phyloP scores from a whole-genome alignment of 2,113 vertebrate species.

The Trematomus loennbergii region DNA sequence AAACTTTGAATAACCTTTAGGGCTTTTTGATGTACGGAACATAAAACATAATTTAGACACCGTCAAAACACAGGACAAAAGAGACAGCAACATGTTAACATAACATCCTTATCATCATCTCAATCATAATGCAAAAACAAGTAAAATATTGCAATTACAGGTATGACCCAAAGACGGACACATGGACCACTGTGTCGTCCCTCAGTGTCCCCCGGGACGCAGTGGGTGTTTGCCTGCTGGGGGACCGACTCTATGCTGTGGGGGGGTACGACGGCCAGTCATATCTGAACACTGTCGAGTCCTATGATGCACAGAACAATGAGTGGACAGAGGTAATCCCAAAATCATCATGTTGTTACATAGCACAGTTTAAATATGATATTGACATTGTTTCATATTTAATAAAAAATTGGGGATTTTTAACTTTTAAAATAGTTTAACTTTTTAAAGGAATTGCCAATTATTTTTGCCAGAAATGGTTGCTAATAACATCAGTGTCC shows the following conservation, averaged over 20 bases:
- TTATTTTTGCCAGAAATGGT: slow-evolving; percentile 19
- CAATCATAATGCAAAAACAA: background rate
- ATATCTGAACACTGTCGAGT: slow-evolving; percentile 94
- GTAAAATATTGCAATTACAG: slow-evolving; percentile 72
- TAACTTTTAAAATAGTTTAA: slow-evolving; percentile 4
- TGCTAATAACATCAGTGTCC: slow-evolving; percentile 11
- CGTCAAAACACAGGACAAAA: too few species aligned
- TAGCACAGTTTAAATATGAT: background rate
- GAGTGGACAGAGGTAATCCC: slow-evolving; percentile 96
- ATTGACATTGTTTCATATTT: background rate
- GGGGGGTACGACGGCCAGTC: slow-evolving; percentile 95
- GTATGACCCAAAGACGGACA: slow-evolving; percentile 95
- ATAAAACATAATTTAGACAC: too few species aligned
- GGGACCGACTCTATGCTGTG: slow-evolving; percentile 92
- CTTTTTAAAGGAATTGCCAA: background rate
- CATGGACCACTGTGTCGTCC: slow-evolving; percentile 94
- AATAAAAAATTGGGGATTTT: background rate
- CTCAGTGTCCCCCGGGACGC: slow-evolving; percentile 93
- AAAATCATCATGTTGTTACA: background rate
- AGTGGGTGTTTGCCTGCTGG: slow-evolving; percentile 92
- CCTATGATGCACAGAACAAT: slow-evolving; percentile 95
- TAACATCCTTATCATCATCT: too few species aligned
- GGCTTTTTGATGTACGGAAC: too few species aligned
- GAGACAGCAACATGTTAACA: too few species aligned
- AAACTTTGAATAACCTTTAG: too few species aligned